A percentile compares a stretch with the other conserved stretches of the same genome.
Evolutionary conservation across 2,113 vertebrate species (phyloP).

Genomic region (Anguilla rostrata): DNA sequence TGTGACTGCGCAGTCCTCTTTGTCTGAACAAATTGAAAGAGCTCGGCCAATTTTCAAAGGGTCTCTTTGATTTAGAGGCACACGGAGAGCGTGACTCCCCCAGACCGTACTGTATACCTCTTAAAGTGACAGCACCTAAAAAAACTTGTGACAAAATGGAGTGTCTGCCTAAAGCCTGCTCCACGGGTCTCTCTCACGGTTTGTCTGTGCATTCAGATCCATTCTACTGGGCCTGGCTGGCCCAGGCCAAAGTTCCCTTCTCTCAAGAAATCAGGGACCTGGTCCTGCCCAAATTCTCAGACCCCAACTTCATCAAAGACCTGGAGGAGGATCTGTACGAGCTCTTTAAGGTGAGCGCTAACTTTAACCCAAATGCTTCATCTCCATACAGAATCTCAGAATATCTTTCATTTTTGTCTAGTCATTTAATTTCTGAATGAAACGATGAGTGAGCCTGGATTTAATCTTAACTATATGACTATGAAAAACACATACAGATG

Average conservation of each 20-base stretch:
- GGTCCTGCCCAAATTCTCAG: slow-evolving; percentile 90
- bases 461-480: neutral
- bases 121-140: no score
- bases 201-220: slow-evolving; percentile 75
- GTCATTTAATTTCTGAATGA: neutral
- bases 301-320: slow-evolving; percentile 96
- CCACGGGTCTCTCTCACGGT: neutral
- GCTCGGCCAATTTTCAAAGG: no score
- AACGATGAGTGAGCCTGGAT: neutral
- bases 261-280: slow-evolving; percentile 93
- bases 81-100: no score
- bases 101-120: no score
- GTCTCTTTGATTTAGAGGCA: no score
- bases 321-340: slow-evolving; percentile 96
- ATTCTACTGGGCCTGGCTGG: slow-evolving; percentile 98
- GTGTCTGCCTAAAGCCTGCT: neutral
- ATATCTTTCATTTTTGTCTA: neutral
- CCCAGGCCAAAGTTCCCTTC: slow-evolving; percentile 92
- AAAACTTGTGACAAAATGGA: no score
- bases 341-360: slow-evolving; percentile 85
- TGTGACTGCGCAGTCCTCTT: neutral
- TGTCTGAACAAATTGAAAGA: neutral
- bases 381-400: neutral
- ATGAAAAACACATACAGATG: neutral
- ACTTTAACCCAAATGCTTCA: neutral